Evolutionary conservation across 2,888 invertebrate genomes (phyloP), one percentile per base, ranked within the genome.

Genomic region (Theretra japonica): DNA sequence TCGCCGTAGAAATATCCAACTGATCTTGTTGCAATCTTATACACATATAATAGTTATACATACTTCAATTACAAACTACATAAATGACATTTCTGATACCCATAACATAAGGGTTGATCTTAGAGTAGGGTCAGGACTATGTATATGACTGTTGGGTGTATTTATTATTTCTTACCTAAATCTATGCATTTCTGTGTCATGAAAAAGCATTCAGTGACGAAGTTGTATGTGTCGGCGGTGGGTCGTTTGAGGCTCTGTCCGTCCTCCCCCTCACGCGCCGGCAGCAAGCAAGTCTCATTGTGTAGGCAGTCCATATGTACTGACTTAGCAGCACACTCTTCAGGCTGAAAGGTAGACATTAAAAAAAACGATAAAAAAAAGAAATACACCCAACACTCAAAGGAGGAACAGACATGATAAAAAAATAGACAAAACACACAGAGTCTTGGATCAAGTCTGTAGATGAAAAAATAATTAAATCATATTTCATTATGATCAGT

Each of bases 151-250:
- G n/a, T n/a, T n/a, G n/a, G n/a, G n/a, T n/a, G n/a, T n/a, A n/a
- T n/a, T 17, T 3, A 11, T 15, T 23, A 23, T 50, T 53, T 1
- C 95, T 81, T 79, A 95, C 97, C 96, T 70, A 99, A 95, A 86
- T 98, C 97, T 71, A 99, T 95, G 69, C 98, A 96, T 83, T 97
- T 96, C 86, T 99, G 99, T 0, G 98, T 97, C 95, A 98, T 95
- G 89, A 96, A 99, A 89, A 99, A 99, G 82, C 98, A 97, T 87
- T 99, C 98, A 0, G 98, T 98, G 19, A 98, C 96, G 88, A 99
- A 99, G 85, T 96, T 97, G 83, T 96, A 98, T 23, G 95, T 94
- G 0, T 95, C 95, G 0, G 95, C 94, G 0, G 95, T 95, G 2
- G 95, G 90, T 19, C 96, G 89, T 58, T 87, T 89, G 1, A 90